A percentile compares a stretch with the other conserved stretches of the same genome.
Conservation (phyloP, 1,140 invertebrate species). For the Tigriopus japonicus region DNA sequence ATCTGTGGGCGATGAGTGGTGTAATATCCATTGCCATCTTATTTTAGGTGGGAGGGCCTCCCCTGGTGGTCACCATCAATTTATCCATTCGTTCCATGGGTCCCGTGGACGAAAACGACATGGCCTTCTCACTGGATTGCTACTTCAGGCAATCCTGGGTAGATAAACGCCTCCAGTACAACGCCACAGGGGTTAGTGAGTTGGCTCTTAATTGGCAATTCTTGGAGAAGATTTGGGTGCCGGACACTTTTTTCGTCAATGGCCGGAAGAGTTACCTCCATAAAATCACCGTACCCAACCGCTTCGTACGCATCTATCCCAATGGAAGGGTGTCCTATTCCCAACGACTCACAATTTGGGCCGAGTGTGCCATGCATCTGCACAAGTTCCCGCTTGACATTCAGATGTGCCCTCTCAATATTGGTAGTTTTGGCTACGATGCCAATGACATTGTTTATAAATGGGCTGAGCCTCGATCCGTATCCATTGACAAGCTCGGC, state of each 20-base stretch:
- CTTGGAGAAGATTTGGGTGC: constrained; percentile 34
- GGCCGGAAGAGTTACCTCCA: constrained; percentile 38
- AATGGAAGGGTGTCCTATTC: constrained; percentile 16
- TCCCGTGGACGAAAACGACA: constrained; percentile 15
- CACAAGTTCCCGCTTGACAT: constrained; percentile 40
- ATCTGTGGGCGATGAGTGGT: too few relatives aligned
- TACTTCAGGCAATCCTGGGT: constrained; percentile 41
- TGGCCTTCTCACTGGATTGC: constrained; percentile 38
- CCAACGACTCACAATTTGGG: constrained; percentile 37
- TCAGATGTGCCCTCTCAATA: constrained; percentile 34
- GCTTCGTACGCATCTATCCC: constrained; percentile 12
- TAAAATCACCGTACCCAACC: constrained; percentile 39
- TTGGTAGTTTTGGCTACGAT: constrained; percentile 39
- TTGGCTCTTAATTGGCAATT: constrained; percentile 32
- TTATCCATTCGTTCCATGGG: constrained; percentile 12
- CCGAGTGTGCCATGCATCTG: constrained; percentile 41
- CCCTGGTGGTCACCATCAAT: constrained; percentile 4
- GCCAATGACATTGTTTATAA: constrained; percentile 6
- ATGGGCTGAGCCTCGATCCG: not conserved
- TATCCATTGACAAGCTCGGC: constrained; percentile 3
- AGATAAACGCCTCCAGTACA: constrained; percentile 31
- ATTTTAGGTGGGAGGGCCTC: constrained; percentile 7
- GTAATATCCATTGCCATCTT: not conserved
- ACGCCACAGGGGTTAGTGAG: constrained; percentile 23
- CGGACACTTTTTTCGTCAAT: constrained; percentile 41